Conservation (phyloP, 1,140 invertebrate species). For the Drosophila ironensis region DNA sequence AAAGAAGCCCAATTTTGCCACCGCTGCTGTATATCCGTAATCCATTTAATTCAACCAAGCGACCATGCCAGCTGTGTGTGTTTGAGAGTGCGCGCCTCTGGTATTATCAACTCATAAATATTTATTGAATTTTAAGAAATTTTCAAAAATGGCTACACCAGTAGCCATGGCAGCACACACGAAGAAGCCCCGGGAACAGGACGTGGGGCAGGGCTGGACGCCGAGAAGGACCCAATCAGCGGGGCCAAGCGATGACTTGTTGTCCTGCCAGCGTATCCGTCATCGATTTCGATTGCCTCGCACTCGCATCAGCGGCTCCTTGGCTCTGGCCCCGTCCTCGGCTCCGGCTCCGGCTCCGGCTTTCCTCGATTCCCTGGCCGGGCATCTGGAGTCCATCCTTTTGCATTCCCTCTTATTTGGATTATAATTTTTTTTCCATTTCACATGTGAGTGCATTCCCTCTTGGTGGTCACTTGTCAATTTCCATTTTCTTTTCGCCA, state of each 20-base stretch:
- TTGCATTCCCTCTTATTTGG: slow-evolving; percentile 78
- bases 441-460: slow-evolving; percentile 77
- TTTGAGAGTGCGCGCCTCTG: slow-evolving; percentile 36
- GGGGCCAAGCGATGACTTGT: slow-evolving; percentile 33
- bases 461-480: slow-evolving; percentile 65
- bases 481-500: slow-evolving; percentile 64
- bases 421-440: slow-evolving; percentile 80
- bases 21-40: slow-evolving; percentile 50
- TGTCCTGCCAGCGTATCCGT: slow-evolving; percentile 45
- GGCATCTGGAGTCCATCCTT: slow-evolving; percentile 13
- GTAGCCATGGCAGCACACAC: not conserved
- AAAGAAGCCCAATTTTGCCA: not conserved
- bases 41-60: slow-evolving; percentile 77
- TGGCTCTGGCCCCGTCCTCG: not conserved
- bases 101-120: slow-evolving; percentile 81
- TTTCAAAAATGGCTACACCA: slow-evolving; percentile 60
- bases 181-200: not conserved
- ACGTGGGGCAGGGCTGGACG: not conserved
- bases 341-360: too few species aligned
- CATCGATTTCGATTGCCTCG: slow-evolving; percentile 44
- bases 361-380: too few species aligned
- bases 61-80: slow-evolving; percentile 46
- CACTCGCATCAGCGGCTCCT: slow-evolving; percentile 13
- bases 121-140: slow-evolving; percentile 81
- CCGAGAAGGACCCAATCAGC: slow-evolving; percentile 18